These are phyloP conservation scores for Pachypanchax playfairii DNA, from an alignment of 2,113 vertebrate genomes.

Conservation along the genomic window DNA sequence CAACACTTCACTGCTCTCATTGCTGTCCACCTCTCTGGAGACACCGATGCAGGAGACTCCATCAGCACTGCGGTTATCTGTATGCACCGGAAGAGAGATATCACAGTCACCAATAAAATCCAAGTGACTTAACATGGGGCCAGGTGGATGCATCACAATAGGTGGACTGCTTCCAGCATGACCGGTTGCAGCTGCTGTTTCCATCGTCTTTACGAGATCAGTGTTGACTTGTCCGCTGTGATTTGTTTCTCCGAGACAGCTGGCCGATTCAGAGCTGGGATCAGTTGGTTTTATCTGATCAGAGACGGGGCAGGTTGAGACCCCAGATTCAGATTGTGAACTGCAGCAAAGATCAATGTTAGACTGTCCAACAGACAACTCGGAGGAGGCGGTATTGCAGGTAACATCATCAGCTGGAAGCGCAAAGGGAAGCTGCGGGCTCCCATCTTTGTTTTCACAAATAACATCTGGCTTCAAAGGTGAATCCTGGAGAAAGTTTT, in stretches of 20 bases:
- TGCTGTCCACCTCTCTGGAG: conserved; percentile 34
- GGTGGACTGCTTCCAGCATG: conserved; percentile 47
- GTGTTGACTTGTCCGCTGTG: conserved; percentile 9
- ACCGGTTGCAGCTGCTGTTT: conserved; percentile 22
- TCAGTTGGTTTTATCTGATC: conserved; percentile 29
- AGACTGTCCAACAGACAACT: conserved; percentile 2
- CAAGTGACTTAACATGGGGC: conserved; percentile 74
- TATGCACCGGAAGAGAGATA: conserved; percentile 49
- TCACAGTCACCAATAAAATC: conserved; percentile 68
- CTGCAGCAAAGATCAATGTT: conserved; percentile 5
- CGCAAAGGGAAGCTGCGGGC: conserved; percentile 6
- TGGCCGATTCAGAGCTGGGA: conserved; percentile 15
- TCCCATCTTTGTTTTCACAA: conserved; percentile 38
- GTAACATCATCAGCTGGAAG: conserved; percentile 21
- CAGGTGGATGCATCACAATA: conserved; percentile 53
- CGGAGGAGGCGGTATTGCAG: conserved; percentile 9
- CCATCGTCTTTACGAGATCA: conserved; percentile 20
- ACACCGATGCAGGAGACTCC: conserved; percentile 22
- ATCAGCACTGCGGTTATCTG: conserved; percentile 28
- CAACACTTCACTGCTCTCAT: conserved; percentile 32
- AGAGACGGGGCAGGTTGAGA: conserved; percentile 20
- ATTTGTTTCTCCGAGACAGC: conserved; percentile 36
- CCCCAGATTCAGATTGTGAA: conserved; percentile 21
- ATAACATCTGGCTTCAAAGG: conserved; percentile 10
- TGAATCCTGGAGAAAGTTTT: conserved; percentile 8